phyloP scores from a whole-genome alignment of 2,888 invertebrate genomes.

The Scaptomyza reducta region DNA sequence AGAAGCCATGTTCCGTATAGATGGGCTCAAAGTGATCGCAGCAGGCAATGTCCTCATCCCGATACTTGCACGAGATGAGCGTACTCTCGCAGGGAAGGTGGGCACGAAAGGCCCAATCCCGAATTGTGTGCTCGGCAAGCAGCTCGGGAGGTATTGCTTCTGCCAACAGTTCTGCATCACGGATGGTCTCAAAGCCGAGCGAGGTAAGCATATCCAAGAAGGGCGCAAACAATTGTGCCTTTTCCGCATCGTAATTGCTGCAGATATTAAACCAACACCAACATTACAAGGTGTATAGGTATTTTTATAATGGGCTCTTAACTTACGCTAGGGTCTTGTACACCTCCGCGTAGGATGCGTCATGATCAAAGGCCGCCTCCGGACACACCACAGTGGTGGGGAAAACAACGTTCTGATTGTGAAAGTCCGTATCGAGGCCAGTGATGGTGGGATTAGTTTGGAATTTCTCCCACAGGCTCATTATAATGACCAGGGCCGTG shows the following conservation, averaged over 20 bases:
- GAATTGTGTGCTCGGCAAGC: slow-evolving; percentile 68
- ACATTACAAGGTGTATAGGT: neutral
- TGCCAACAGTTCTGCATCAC: slow-evolving; percentile 66
- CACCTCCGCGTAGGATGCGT: slow-evolving; percentile 77
- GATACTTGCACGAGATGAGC: slow-evolving; percentile 88
- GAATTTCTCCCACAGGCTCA: slow-evolving; percentile 92
- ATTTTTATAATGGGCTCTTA: neutral
- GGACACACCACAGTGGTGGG: slow-evolving; percentile 90
- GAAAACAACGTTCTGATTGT: slow-evolving; percentile 91
- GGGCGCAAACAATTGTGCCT: slow-evolving; percentile 67
- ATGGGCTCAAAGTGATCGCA: slow-evolving; percentile 88
- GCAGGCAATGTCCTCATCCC: slow-evolving; percentile 88
- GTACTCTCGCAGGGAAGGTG: slow-evolving; percentile 86
- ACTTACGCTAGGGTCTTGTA: slow-evolving; percentile 79
- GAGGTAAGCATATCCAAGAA: slow-evolving; percentile 84
- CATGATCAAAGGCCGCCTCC: slow-evolving; percentile 85
- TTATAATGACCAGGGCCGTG: slow-evolving; percentile 90
- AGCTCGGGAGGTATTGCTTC: slow-evolving; percentile 58
- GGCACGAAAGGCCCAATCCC: slow-evolving; percentile 78
- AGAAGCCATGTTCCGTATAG: slow-evolving; percentile 91
- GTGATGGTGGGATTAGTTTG: slow-evolving; percentile 93
- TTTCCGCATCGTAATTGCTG: slow-evolving; percentile 74
- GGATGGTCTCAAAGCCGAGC: slow-evolving; percentile 83
- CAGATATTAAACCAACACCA: neutral
- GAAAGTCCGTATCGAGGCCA: slow-evolving; percentile 91